Base-by-base conservation (phyloP, 2,888 invertebrate genomes). In the Rhingia campestris region DNA sequence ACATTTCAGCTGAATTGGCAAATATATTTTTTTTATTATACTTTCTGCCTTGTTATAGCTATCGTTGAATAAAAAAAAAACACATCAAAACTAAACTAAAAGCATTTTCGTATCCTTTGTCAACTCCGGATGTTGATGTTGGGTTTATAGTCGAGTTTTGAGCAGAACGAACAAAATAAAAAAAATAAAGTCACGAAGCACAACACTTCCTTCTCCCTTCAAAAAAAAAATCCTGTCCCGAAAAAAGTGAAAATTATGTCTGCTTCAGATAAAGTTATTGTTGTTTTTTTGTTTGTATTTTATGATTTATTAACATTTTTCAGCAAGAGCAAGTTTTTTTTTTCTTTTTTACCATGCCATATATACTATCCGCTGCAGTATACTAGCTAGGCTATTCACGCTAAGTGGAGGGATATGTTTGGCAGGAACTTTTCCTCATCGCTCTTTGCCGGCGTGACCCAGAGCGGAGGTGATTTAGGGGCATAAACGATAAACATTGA, bases 301-400 rank as follows among this genome's bases (percentile, higher is more conserved):
- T 80, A 80, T 84, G 80, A 84, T 84, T 84, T 84, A 84, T 84
- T 80, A 80, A 80, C 75, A 80, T 84, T 84, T 84, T 82, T 73
- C 79, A 82, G 67, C 73, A 73, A 79, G 82, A 73, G 56, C 53
- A 74, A 73, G 73, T 74, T 79, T 74, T 63, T 10, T 30, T 58
- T 82, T 63, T 56, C 79, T 74, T 79, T 74, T 63, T 10, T 82
- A 64, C 54, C 81, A 77, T 72, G 81, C 61, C n/a, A n/a, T 12
- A 45, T 47, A 79, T 73, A 82, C 67, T 58, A 73, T 53, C n/a
- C 64, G 22, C 69, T 43, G 49, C 39, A 49, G 39, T 35, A 22
- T 22, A 22, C 45, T 35, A 45, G 61, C 54, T 49, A 14, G 49
- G 58, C 51, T 37, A 49, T 77, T 70, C 73, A 66, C 58, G 59